These are phyloP conservation scores for Drosophila novamexicana DNA, from an alignment of 1,140 invertebrate species.

Conservation along the genomic window DNA sequence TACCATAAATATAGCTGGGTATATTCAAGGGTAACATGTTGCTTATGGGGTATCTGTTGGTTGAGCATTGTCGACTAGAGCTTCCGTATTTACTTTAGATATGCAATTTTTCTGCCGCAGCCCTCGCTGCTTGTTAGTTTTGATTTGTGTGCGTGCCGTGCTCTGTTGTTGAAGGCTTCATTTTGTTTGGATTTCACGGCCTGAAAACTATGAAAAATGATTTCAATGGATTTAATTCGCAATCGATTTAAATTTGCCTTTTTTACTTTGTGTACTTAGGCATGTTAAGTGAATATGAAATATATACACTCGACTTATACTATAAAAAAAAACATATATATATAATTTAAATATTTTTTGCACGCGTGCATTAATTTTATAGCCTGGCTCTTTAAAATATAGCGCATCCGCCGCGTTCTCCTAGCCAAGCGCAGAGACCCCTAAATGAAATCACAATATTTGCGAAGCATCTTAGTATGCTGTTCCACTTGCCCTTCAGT, in stretches of 20 bases:
- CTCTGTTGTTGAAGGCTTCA: constrained; percentile 61
- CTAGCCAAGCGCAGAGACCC: not conserved
- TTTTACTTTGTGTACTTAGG: constrained; percentile 59
- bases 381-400: constrained; percentile 23
- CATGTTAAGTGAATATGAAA: constrained; percentile 57
- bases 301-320: constrained; percentile 11
- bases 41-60: no score
- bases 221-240: constrained; percentile 56
- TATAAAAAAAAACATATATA: not conserved
- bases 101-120: not conserved
- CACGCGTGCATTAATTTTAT: not conserved
- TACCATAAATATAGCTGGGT: no score
- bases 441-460: constrained; percentile 72
- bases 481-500: constrained; percentile 26
- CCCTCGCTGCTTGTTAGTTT: not conserved
- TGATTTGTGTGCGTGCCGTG: constrained; percentile 21
- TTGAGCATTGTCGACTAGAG: no score
- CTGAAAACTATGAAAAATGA: constrained; percentile 71
- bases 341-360: not conserved
- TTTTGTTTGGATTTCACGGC: constrained; percentile 77
- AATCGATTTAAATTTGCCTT: constrained; percentile 46
- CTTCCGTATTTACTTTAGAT: no score
- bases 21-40: no score
- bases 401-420: constrained; percentile 24
- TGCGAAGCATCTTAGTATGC: constrained; percentile 45